Evolutionary conservation across 2,797 vertebrate genomes (phyloP), one percentile per base, ranked within the genome.

Genomic region (Distichodus sexfasciatus): DNA sequence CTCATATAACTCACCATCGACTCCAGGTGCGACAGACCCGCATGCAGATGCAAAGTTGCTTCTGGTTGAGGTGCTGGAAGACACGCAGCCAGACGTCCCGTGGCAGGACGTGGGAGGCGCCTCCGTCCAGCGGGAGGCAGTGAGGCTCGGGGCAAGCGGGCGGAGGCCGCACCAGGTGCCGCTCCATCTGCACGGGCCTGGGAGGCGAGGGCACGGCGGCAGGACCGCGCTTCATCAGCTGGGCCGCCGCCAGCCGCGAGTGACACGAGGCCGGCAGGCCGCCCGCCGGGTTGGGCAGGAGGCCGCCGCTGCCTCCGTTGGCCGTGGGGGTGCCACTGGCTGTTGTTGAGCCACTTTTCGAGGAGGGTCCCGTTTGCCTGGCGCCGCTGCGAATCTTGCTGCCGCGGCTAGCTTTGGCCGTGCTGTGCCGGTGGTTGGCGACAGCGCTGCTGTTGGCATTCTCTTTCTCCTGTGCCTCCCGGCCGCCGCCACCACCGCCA

Each of bases 1-100:
- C 2, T n/a, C 1, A 2, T 3, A 3, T 4, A 17, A 28, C 90
- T 92, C 77, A 96, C 94, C 95, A 96, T 76, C 95, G 93, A 87
- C 93, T 96, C 93, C 94, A 95, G 33, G 95, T 96, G 80, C 94
- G 90, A 76, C 95, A 96, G 64, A 96, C 94, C 40, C 95, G 88
- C 95, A 96, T 96, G 88, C 94, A 96, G 77, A 96, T 78, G 1
- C 94, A 95, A 35, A 96, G 91, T 86, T 96, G 94, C 3, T 90
- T 82, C 47, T 95, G 94, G 78, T 86, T 93, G 10, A 96, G 91
- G 83, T 92, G 87, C 61, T 91, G 92, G 87, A 96, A 96, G 71
- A 95, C 92, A 3, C 91, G 76, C 24, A 96, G 90, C 95, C 95
- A 96, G 67, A 88, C 90, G 10, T 94, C 93, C 0, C 94, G 85